Conservation (phyloP, 2,797 vertebrate species). For the Hippopotamyrus pictus region DNA sequence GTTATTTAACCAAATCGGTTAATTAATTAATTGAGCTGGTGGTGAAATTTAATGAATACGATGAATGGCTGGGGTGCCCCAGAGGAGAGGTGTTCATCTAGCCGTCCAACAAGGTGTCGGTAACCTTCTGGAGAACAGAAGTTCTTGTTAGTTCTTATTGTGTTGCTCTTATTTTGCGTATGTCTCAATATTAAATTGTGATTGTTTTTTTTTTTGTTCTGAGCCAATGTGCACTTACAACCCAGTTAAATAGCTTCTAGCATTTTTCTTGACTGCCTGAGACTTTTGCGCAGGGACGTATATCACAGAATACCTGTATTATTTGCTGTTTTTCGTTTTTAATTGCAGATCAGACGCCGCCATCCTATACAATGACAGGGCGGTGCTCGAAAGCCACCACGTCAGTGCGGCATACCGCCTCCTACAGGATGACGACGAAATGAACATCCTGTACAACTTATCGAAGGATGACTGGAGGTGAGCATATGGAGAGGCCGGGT, state of each 20-base stretch:
- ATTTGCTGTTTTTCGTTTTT: neutral
- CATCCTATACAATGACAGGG: constrained; percentile 87
- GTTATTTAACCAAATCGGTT: neutral
- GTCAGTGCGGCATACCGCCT: constrained; percentile 85
- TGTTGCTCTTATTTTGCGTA: neutral
- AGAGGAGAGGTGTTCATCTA: neutral
- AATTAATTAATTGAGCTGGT: neutral
- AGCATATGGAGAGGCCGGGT: constrained; percentile 29
- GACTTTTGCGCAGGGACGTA: neutral
- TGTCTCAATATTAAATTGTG: neutral
- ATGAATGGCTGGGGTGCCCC: neutral
- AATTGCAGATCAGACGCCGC: constrained; percentile 82
- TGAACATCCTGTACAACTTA: constrained; percentile 86
- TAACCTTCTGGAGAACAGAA: neutral
- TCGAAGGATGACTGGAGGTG: constrained; percentile 97
- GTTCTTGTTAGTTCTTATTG: neutral
- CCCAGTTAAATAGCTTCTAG: neutral
- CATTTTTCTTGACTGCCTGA: neutral
- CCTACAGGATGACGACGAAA: constrained; percentile 84
- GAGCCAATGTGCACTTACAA: neutral
- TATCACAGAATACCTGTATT: too few relatives aligned
- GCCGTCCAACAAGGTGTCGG: neutral
- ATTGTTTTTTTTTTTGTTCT: neutral
- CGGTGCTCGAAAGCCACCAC: constrained; percentile 89
- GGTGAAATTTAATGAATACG: neutral